Evolutionary conservation across 2,888 invertebrate genomes (phyloP).

Genomic region (Mamestra brassicae): DNA sequence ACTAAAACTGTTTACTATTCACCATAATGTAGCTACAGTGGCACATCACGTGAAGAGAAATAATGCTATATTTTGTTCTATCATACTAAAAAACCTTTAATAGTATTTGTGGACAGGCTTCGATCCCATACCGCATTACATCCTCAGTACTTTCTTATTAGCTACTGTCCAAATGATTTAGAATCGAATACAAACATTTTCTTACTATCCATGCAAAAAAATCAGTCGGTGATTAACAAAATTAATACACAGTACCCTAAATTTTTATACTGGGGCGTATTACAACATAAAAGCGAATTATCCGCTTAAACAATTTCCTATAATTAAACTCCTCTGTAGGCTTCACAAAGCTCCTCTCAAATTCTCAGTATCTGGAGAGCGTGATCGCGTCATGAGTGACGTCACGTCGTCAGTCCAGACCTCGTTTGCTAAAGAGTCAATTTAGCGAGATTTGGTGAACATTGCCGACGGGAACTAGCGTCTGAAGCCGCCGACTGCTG

Average conservation of each 20-base stretch:
- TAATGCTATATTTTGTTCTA: not conserved
- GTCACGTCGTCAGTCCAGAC: conserved; percentile 9
- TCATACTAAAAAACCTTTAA: not conserved
- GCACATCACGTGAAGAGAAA: not conserved
- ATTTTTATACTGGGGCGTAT: not conserved
- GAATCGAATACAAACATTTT: not conserved
- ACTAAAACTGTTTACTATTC: conserved; percentile 33
- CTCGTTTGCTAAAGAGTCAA: conserved; percentile 34
- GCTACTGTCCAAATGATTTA: not conserved
- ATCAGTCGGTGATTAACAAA: not conserved
- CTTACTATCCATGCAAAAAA: not conserved
- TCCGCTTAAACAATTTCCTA: conserved; percentile 5
- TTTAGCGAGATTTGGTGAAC: conserved; percentile 29
- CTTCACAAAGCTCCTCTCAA: conserved; percentile 6
- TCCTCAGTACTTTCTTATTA: not conserved
- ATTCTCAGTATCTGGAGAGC: conserved; percentile 16
- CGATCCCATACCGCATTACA: not conserved
- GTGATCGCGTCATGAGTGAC: not conserved
- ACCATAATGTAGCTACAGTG: conserved; percentile 1
- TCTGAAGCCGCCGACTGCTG: conserved; percentile 7
- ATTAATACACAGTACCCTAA: not conserved
- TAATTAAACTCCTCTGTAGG: conserved; percentile 11
- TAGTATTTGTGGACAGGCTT: not conserved
- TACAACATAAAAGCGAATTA: conserved; percentile 19
- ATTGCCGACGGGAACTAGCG: conserved; percentile 6